A percentile compares a stretch with the other conserved stretches of the same genome.
phyloP scores from a whole-genome alignment of 2,797 vertebrate genomes.

The Anomalospiza imberbis region DNA sequence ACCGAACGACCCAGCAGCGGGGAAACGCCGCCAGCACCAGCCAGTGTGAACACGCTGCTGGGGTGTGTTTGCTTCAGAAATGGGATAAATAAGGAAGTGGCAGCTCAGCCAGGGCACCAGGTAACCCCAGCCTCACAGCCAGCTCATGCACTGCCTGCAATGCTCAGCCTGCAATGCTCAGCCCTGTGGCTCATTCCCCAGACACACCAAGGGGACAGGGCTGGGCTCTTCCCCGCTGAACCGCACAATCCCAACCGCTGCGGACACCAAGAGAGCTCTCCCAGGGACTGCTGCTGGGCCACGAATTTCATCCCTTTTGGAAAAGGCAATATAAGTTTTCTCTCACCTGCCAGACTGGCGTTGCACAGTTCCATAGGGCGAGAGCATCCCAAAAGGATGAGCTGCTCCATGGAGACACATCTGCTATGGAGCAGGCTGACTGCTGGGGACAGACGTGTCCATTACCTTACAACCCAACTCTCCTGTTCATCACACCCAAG shows the following conservation, averaged over 20 bases:
- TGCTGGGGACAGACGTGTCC: fast-evolving
- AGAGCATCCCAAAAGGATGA: background rate
- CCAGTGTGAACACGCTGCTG: background rate
- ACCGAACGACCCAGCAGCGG: background rate
- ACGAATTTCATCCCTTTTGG: background rate
- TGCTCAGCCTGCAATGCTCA: background rate
- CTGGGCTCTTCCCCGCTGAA: background rate
- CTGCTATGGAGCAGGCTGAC: fast-evolving
- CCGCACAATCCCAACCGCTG: fast-evolving
- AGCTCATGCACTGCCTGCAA: background rate
- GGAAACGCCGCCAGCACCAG: background rate
- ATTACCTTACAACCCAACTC: background rate
- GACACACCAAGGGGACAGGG: background rate
- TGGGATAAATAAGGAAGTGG: background rate
- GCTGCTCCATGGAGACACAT: background rate
- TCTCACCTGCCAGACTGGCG: background rate
- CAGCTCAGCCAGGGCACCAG: background rate
- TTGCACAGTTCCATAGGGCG: background rate
- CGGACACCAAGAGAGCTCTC: fast-evolving
- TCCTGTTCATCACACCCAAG: background rate
- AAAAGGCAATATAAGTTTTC: background rate
- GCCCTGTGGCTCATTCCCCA: background rate
- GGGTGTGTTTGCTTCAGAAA: background rate
- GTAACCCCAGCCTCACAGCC: background rate
- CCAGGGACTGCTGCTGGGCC: background rate